Percentiles rank a stretch among this genome's conserved stretches.
phyloP scores from a whole-genome alignment of 1,140 invertebrate species.

The Hylaeus anthracinus region DNA sequence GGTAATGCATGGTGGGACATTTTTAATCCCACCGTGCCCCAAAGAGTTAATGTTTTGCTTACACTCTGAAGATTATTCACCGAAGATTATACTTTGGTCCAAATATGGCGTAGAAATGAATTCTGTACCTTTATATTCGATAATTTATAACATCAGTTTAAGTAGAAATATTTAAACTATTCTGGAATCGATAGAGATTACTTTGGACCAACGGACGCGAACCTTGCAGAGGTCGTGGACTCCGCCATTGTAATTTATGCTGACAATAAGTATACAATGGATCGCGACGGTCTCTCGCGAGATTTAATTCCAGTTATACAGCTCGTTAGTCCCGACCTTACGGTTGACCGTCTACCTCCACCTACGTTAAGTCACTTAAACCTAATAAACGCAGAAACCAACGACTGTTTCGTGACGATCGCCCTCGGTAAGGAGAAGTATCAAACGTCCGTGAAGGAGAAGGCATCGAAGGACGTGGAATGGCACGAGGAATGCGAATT shows the following conservation, averaged over 20 bases:
- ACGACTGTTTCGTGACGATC: conserved; percentile 97
- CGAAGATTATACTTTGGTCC: too few species aligned
- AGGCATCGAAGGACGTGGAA: conserved; percentile 89
- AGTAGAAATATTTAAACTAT: too few species aligned
- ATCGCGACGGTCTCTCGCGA: background rate
- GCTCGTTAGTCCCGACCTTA: conserved; percentile 47
- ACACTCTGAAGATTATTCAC: too few species aligned
- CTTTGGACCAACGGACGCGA: too few species aligned
- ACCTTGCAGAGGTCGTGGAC: background rate
- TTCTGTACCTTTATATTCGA: too few species aligned
- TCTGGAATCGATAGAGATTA: background rate
- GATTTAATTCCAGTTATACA: conserved; percentile 43
- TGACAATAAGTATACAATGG: conserved; percentile 10
- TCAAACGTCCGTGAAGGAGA: conserved; percentile 97
- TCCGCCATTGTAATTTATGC: background rate
- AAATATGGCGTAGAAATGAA: too few species aligned
- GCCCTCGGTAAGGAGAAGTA: conserved; percentile 97
- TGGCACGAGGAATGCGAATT: conserved; percentile 98
- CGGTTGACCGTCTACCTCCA: conserved; percentile 13
- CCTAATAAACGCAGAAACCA: conserved; percentile 82
- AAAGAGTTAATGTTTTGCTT: too few species aligned
- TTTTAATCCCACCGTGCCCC: too few species aligned
- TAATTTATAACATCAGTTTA: too few species aligned
- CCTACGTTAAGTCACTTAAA: conserved; percentile 34
- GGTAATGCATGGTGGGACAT: too few species aligned